Evolutionary conservation across 2,113 vertebrate species (phyloP).

Genomic region (Prochilodus magdalenae): DNA sequence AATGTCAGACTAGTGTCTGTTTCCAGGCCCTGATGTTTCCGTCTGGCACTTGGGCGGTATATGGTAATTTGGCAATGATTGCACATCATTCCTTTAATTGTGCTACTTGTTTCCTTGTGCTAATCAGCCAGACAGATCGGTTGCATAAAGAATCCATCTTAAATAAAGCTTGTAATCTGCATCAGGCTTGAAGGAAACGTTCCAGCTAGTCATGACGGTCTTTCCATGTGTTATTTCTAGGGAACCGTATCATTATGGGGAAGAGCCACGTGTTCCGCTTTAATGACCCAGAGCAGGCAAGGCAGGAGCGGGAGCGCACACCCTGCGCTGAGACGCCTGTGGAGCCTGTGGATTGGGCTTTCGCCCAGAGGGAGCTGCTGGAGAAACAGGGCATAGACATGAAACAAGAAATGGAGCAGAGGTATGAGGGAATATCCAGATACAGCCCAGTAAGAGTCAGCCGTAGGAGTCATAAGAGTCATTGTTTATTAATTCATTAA

Average conservation of each 20-base stretch:
- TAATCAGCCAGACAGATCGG: too few species aligned
- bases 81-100: too few species aligned
- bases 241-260: constrained; percentile 98
- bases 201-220: background rate
- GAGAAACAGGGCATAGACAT: constrained; percentile 99
- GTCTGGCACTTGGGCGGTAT: too few species aligned
- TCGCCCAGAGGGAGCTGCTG: constrained; percentile 93
- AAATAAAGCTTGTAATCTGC: background rate
- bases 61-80: too few species aligned
- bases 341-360: constrained; percentile 96
- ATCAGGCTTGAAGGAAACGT: too few species aligned
- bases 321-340: constrained; percentile 92
- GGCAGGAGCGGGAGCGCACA: constrained; percentile 92
- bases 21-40: too few species aligned
- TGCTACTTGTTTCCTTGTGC: too few species aligned
- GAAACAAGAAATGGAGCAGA: constrained; percentile 99
- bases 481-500: too few species aligned
- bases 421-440: constrained; percentile 68
- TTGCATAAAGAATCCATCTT: too few species aligned
- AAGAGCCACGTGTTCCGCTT: constrained; percentile 98
- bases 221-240: constrained; percentile 64
- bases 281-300: constrained; percentile 96
- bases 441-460: too few species aligned
- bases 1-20: too few species aligned
- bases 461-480: too few species aligned